These are phyloP conservation scores for Micromesistius poutassou DNA, from an alignment of 2,797 vertebrate species.

Conservation along the genomic window DNA sequence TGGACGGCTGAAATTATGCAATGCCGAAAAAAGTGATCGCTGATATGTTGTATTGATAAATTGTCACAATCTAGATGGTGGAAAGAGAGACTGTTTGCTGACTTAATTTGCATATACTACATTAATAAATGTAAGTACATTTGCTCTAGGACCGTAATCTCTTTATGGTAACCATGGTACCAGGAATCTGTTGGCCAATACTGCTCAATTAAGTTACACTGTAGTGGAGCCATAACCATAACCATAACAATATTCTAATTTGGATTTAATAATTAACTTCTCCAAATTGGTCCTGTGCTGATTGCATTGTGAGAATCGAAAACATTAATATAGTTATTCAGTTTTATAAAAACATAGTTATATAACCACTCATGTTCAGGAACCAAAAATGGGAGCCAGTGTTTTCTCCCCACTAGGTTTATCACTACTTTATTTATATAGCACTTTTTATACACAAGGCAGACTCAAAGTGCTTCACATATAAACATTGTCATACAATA, in stretches of 20 bases:
- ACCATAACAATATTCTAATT: neutral
- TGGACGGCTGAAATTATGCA: neutral
- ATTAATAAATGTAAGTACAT: constrained; percentile 27
- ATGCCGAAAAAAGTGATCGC: neutral
- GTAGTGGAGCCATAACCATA: neutral
- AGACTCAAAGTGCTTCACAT: too few relatives aligned
- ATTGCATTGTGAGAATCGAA: constrained; percentile 15
- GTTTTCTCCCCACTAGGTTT: constrained; percentile 4
- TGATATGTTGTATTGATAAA: constrained; percentile 36
- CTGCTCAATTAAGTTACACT: neutral
- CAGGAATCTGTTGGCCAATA: constrained; percentile 10
- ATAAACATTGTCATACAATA: too few relatives aligned
- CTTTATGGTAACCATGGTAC: constrained; percentile 12
- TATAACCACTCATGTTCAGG: neutral
- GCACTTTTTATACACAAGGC: too few relatives aligned
- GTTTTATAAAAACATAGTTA: neutral
- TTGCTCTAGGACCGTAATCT: neutral
- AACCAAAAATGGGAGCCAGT: neutral
- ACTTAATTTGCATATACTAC: constrained; percentile 11
- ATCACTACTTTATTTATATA: too few relatives aligned
- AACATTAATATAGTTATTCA: neutral
- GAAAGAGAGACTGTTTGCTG: constrained; percentile 33
- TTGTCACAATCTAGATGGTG: constrained; percentile 32
- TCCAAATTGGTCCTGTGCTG: constrained; percentile 4
- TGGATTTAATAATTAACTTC: neutral